Percentiles rank a stretch among this genome's conserved stretches.
Conservation (phyloP, 2,888 invertebrate species). For the Acholoe squamosa region DNA sequence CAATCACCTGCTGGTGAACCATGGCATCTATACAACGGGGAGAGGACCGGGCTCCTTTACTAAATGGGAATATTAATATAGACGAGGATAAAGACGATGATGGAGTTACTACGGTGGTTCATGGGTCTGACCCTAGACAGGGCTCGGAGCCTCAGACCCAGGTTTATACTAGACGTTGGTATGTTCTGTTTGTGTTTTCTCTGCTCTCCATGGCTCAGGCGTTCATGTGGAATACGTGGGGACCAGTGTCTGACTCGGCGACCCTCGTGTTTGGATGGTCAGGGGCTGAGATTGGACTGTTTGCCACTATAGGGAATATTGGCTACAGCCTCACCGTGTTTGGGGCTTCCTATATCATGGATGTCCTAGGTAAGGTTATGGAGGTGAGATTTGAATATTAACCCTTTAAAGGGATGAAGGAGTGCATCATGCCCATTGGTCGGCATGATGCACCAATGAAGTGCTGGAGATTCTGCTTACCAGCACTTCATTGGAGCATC, state of each 20-base stretch:
- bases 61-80: too few species aligned
- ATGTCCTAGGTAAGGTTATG: slow-evolving; percentile 79
- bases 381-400: too few species aligned
- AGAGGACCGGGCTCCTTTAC: too few species aligned
- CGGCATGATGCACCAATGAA: too few species aligned
- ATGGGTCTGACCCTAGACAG: background rate
- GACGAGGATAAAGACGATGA: too few species aligned
- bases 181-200: slow-evolving; percentile 66
- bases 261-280: slow-evolving; percentile 79
- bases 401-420: too few species aligned
- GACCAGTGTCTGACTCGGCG: slow-evolving; percentile 79
- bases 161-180: slow-evolving; percentile 68
- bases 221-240: slow-evolving; percentile 82
- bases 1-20: too few species aligned
- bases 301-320: slow-evolving; percentile 81
- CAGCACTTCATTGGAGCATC: too few species aligned
- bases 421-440: too few species aligned
- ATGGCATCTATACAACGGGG: too few species aligned
- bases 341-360: slow-evolving; percentile 80
- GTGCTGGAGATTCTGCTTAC: too few species aligned
- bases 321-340: slow-evolving; percentile 77
- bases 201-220: slow-evolving; percentile 48
- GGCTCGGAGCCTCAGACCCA: background rate
- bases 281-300: slow-evolving; percentile 77
- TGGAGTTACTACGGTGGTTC: too few species aligned